Conservation (phyloP, 2,888 invertebrate genomes). For the Dusona sp. region DNA sequence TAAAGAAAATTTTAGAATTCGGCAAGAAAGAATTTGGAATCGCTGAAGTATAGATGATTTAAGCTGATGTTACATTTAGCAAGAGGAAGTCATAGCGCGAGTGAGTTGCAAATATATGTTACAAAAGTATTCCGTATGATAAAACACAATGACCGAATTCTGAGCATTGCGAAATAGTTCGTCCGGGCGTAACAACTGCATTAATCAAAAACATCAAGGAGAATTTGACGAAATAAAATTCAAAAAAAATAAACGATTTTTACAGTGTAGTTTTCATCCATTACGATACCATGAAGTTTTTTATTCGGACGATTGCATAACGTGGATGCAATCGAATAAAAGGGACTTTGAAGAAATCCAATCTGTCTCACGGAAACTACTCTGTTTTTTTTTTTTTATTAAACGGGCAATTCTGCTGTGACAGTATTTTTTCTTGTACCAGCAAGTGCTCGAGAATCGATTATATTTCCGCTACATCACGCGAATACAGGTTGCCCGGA, state of each 20-base stretch:
- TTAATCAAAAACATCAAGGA: background rate
- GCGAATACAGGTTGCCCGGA: slow-evolving; percentile 12
- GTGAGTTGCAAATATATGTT: background rate
- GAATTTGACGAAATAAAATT: background rate
- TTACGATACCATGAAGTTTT: background rate
- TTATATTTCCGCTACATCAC: slow-evolving; percentile 13
- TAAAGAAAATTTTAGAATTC: background rate
- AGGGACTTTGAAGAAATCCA: background rate
- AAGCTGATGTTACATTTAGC: background rate
- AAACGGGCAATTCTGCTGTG: background rate
- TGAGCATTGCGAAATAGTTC: background rate
- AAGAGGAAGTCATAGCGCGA: too few species aligned
- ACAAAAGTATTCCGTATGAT: background rate
- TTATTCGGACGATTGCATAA: background rate
- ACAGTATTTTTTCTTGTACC: background rate
- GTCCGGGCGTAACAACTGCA: background rate
- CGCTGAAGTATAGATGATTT: too few species aligned
- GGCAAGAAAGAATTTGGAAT: background rate
- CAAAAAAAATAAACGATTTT: background rate
- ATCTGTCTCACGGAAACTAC: background rate
- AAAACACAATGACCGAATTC: background rate
- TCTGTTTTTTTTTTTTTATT: background rate
- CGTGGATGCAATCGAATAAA: background rate
- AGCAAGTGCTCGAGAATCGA: slow-evolving; percentile 8
- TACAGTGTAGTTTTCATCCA: background rate